These are phyloP conservation scores for Lasiommata megera DNA, from an alignment of 2,888 invertebrate species.

Conservation along the genomic window DNA sequence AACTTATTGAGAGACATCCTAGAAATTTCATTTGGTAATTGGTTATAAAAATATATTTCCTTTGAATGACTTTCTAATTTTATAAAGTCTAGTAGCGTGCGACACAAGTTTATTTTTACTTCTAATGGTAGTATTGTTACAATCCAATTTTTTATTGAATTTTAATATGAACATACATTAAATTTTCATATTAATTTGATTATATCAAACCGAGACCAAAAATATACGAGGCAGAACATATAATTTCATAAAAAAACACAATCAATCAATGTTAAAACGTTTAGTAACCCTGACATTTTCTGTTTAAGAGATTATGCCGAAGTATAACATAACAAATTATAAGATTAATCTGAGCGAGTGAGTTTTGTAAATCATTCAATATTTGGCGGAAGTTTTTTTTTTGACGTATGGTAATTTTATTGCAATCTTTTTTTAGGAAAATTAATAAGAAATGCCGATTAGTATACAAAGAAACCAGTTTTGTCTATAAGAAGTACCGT, in stretches of 20 bases:
- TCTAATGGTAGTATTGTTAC: too few species aligned
- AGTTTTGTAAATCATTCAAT: conserved; percentile 19
- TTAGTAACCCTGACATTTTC: conserved; percentile 26
- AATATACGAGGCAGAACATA: too few species aligned
- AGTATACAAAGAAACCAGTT: not conserved
- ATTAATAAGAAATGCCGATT: conserved; percentile 12
- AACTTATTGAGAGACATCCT: too few species aligned
- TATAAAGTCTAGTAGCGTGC: too few species aligned
- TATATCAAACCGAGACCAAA: too few species aligned
- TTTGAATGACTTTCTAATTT: too few species aligned
- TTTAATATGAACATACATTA: too few species aligned
- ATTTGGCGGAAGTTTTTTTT: conserved; percentile 20
- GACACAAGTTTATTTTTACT: too few species aligned
- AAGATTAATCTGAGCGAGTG: conserved; percentile 6
- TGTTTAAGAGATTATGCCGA: conserved; percentile 15
- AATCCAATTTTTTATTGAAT: too few species aligned
- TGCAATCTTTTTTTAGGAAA: conserved; percentile 14
- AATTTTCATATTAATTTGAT: too few species aligned
- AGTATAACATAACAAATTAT: conserved; percentile 16
- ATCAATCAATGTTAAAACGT: not conserved
- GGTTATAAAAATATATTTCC: too few species aligned
- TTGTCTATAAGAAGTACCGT: conserved; percentile 4
- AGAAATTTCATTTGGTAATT: too few species aligned
- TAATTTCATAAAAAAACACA: not conserved
- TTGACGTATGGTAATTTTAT: conserved; percentile 22